Percentiles rank a stretch among this genome's conserved stretches.
phyloP scores from a whole-genome alignment of 2,113 vertebrate species.

The Oceanites oceanicus region DNA sequence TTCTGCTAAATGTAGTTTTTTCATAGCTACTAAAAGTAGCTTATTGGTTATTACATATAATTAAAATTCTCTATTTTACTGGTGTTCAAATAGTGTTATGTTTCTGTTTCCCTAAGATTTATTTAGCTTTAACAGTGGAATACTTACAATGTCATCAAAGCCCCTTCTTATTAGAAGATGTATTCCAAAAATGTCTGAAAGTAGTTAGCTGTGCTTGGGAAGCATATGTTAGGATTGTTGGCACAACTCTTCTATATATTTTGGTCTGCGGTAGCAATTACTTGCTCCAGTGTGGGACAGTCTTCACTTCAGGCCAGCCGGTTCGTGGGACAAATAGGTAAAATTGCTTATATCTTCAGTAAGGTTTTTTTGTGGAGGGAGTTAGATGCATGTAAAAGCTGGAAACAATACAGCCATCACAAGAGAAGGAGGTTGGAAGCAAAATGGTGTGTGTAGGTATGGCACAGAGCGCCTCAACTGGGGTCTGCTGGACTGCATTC shows the following conservation, averaged over 20 bases:
- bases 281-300: background rate
- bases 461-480: background rate
- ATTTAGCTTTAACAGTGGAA: conserved; percentile 32
- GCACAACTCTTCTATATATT: background rate
- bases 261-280: background rate
- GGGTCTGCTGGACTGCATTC: background rate
- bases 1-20: conserved; percentile 44
- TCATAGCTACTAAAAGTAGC: conserved; percentile 18
- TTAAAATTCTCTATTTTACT: conserved; percentile 45
- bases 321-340: background rate
- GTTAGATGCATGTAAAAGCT: background rate
- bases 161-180: background rate
- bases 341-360: background rate
- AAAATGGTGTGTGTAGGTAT: background rate
- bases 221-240: background rate
- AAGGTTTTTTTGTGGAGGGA: background rate
- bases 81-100: background rate
- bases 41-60: conserved; percentile 33
- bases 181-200: conserved; percentile 26
- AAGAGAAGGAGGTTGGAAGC: background rate
- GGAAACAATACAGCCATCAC: background rate
- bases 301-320: background rate
- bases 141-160: conserved; percentile 31
- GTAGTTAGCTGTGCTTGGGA: background rate
- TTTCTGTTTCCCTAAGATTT: conserved; percentile 38